These are phyloP conservation scores for Gobionotothen gibberifrons DNA, from an alignment of 2,797 vertebrate species.

Conservation along the genomic window DNA sequence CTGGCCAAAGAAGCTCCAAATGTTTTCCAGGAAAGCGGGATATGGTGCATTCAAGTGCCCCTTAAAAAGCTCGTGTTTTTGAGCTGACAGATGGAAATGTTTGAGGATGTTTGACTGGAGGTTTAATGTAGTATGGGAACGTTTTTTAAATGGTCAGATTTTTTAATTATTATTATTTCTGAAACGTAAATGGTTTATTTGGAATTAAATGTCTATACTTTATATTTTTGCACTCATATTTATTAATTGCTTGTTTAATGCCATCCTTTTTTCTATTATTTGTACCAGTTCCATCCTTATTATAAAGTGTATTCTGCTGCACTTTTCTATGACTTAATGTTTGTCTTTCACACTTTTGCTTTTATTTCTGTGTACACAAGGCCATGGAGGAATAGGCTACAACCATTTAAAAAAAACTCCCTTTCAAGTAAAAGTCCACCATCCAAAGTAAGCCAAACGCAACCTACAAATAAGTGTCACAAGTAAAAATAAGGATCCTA, in stretches of 20 bases:
- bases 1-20: not conserved
- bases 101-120: not conserved
- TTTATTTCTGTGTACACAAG: not conserved
- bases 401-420: not conserved
- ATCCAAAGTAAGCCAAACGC: too few species aligned
- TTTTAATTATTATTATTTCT: too few species aligned
- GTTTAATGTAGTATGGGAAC: not conserved
- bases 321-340: not conserved
- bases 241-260: too few species aligned
- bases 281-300: not conserved
- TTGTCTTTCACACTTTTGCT: not conserved
- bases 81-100: not conserved
- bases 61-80: not conserved
- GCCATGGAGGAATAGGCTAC: not conserved
- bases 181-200: too few species aligned
- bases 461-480: too few species aligned
- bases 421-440: not conserved
- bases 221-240: too few species aligned
- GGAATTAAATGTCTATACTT: too few species aligned
- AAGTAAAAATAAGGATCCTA: too few species aligned
- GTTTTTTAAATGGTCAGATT: too few species aligned
- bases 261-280: not conserved
- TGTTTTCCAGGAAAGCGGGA: slow-evolving; percentile 19
- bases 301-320: not conserved
- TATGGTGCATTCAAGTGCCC: slow-evolving; percentile 30